Evolutionary conservation across 2,888 invertebrate species (phyloP).

Genomic region (Dasypogon diadema): DNA sequence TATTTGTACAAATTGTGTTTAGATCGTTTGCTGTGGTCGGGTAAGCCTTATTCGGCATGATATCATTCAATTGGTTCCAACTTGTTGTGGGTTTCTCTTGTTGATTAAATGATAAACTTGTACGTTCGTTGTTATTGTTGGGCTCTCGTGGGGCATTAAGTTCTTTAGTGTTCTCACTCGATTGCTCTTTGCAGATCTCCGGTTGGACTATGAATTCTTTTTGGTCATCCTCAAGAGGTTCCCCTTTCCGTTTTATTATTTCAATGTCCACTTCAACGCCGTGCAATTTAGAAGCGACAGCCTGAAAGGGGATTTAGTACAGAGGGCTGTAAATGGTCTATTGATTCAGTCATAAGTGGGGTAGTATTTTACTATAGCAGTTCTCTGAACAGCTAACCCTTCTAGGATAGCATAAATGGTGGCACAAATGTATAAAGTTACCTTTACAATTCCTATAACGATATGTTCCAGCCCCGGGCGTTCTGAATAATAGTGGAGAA

Average conservation of each 20-base stretch:
- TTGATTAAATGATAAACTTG: slow-evolving; percentile 54
- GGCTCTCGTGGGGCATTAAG: slow-evolving; percentile 60
- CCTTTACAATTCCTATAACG: slow-evolving; percentile 97
- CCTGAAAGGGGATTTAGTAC: slow-evolving; percentile 70
- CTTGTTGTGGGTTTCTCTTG: slow-evolving; percentile 46
- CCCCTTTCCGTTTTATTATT: slow-evolving; percentile 87
- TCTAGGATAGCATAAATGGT: neutral
- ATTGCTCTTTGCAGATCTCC: slow-evolving; percentile 54
- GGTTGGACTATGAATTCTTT: slow-evolving; percentile 59
- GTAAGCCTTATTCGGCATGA: slow-evolving; percentile 43
- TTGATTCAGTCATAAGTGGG: slow-evolving; percentile 17
- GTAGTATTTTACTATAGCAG: too few species aligned
- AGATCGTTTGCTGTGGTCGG: slow-evolving; percentile 37
- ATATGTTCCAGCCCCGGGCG: slow-evolving; percentile 94
- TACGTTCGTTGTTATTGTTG: slow-evolving; percentile 58
- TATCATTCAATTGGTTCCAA: slow-evolving; percentile 49
- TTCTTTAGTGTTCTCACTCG: slow-evolving; percentile 52
- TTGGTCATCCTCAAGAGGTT: slow-evolving; percentile 69
- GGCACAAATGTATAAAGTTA: slow-evolving; percentile 63
- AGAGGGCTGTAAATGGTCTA: slow-evolving; percentile 22
- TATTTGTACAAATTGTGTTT: slow-evolving; percentile 58
- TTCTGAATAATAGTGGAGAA: slow-evolving; percentile 96
- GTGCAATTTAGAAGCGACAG: slow-evolving; percentile 93
- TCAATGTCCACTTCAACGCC: slow-evolving; percentile 93
- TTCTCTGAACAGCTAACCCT: neutral